Evolutionary conservation across 2,113 vertebrate genomes (phyloP).

Genomic region (Pluvianellus socialis): DNA sequence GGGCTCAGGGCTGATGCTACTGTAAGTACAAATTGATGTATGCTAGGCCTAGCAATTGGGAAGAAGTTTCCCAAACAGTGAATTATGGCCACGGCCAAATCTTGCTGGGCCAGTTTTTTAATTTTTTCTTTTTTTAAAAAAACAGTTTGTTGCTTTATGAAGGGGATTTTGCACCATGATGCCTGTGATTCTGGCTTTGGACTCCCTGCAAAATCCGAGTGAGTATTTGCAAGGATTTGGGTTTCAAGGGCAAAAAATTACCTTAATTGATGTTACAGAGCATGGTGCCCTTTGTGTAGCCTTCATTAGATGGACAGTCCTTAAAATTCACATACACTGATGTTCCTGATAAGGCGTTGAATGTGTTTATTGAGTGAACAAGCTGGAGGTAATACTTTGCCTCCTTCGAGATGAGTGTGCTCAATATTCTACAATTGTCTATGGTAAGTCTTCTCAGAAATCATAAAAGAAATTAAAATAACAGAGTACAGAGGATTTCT

Average conservation of each 20-base stretch:
- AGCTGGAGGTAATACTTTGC: background rate
- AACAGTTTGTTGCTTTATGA: background rate
- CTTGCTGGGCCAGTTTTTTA: background rate
- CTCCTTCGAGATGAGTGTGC: background rate
- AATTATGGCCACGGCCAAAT: background rate
- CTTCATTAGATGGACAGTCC: background rate
- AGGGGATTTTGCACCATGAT: background rate
- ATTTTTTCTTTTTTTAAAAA: background rate
- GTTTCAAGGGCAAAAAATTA: background rate
- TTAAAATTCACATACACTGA: background rate
- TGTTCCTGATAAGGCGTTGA: background rate
- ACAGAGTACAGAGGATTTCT: background rate
- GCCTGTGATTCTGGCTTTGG: background rate
- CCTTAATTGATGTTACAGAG: background rate
- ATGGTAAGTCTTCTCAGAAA: background rate
- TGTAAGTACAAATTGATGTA: background rate
- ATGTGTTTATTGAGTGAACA: background rate
- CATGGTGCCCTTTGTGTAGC: background rate
- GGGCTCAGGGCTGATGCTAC: background rate
- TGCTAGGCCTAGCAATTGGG: background rate
- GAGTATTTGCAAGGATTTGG: background rate
- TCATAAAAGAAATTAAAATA: background rate
- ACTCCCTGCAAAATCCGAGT: background rate
- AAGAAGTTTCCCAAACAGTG: background rate
- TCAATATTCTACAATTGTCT: background rate